Conservation (phyloP, 2,888 invertebrate species). For the Synanthedon vespiformis region DNA sequence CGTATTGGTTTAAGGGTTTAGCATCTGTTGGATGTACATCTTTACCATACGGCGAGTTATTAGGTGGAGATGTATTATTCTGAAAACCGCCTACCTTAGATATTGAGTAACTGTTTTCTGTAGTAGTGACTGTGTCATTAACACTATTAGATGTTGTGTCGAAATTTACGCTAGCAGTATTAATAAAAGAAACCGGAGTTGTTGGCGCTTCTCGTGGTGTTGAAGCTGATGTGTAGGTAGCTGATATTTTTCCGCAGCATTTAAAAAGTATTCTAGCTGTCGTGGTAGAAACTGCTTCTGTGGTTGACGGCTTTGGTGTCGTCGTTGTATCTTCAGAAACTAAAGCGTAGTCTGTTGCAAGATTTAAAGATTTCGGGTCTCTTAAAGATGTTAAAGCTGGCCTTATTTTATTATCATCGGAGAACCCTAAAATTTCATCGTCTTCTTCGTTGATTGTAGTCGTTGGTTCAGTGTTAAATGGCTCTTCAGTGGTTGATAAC, state of each 20-base stretch:
- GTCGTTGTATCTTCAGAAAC: conserved; percentile 26
- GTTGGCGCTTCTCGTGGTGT: conserved; percentile 29
- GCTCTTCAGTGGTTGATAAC: conserved; percentile 42
- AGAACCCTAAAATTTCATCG: conserved; percentile 82
- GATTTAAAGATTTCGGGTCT: conserved; percentile 54
- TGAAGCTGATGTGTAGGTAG: conserved; percentile 52
- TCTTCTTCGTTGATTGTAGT: conserved; percentile 76
- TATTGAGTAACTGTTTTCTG: conserved; percentile 38
- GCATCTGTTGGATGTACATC: conserved; percentile 49
- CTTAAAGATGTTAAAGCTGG: conserved; percentile 30
- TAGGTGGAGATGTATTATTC: conserved; percentile 42
- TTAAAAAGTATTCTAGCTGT: conserved; percentile 42
- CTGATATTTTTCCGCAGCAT: conserved; percentile 58
- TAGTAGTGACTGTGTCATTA: conserved; percentile 24
- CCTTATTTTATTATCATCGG: conserved; percentile 69
- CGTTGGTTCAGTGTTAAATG: conserved; percentile 65
- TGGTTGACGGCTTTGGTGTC: conserved; percentile 21
- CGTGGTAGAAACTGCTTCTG: conserved; percentile 26
- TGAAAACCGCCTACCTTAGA: conserved; percentile 52
- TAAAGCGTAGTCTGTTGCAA: conserved; percentile 29
- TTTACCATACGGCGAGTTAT: conserved; percentile 56
- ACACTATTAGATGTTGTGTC: conserved; percentile 30
- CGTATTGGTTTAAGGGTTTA: conserved; percentile 57
- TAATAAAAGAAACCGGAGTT: conserved; percentile 57
- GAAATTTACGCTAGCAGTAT: conserved; percentile 42